These are phyloP conservation scores for Hemaris fuciformis DNA, from an alignment of 2,888 invertebrate species.

Conservation along the genomic window DNA sequence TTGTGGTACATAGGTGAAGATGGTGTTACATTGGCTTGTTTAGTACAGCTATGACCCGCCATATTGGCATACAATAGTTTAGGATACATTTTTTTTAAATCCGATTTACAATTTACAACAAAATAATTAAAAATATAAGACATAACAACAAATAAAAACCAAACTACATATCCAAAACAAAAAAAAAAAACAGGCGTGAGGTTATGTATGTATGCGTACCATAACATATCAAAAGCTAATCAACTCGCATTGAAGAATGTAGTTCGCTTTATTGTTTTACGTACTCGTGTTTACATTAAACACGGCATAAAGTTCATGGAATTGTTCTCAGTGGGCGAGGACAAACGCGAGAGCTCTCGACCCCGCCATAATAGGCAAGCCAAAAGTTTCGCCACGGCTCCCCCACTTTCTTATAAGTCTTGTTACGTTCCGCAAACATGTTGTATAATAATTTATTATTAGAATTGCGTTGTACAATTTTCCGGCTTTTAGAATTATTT, in stretches of 20 bases:
- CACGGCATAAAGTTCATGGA: not conserved
- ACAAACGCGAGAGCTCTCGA: not conserved
- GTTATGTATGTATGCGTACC: no score
- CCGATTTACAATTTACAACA: no score
- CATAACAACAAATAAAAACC: no score
- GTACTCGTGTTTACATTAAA: not conserved
- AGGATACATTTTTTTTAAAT: no score
- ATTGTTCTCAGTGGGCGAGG: not conserved
- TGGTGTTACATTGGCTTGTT: no score
- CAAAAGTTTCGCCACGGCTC: not conserved
- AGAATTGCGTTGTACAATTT: not conserved
- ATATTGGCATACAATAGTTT: no score
- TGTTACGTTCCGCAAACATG: not conserved
- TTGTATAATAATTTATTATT: not conserved
- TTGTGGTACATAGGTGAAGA: no score
- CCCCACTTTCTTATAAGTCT: not conserved
- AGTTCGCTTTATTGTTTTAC: not conserved
- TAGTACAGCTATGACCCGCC: no score
- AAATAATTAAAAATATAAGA: no score
- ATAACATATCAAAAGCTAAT: not conserved
- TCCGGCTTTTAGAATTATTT: no score
- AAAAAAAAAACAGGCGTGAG: no score
- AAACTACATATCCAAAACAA: no score
- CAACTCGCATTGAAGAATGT: not conserved
- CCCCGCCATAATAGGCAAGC: not conserved